Percentiles rank a stretch among this genome's conserved stretches.
phyloP scores from a whole-genome alignment of 1,140 invertebrate species.

The Orius laevigatus region DNA sequence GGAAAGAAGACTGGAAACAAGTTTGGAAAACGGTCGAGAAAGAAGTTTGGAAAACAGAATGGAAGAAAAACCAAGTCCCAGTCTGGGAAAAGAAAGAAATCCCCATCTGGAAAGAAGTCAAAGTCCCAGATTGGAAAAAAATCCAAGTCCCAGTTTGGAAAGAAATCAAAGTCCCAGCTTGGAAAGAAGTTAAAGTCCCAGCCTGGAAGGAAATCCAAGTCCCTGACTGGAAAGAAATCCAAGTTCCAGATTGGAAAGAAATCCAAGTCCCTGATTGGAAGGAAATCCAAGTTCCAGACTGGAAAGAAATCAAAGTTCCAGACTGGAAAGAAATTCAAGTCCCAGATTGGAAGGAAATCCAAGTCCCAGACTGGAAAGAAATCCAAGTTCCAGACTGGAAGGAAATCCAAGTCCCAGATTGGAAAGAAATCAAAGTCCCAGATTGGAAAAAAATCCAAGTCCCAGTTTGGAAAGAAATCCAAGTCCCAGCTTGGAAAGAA shows the following conservation, averaged over 20 bases:
- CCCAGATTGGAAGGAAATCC: slow-evolving; percentile 28
- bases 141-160: slow-evolving; percentile 23
- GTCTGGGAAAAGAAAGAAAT: slow-evolving; percentile 40
- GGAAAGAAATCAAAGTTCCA: slow-evolving; percentile 49
- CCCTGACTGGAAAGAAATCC: slow-evolving; percentile 43
- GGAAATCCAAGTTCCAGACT: slow-evolving; percentile 38
- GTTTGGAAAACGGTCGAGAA: slow-evolving; percentile 31
- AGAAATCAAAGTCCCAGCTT: slow-evolving; percentile 39
- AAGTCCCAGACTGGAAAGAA: slow-evolving; percentile 24
- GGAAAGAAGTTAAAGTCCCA: slow-evolving; percentile 45
- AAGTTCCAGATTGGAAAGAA: slow-evolving; percentile 33
- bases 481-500: slow-evolving; percentile 47
- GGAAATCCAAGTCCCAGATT: slow-evolving; percentile 30
- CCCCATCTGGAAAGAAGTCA: slow-evolving; percentile 27
- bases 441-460: slow-evolving; percentile 46
- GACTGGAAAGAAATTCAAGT: slow-evolving; percentile 27
- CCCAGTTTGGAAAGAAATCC: slow-evolving; percentile 46
- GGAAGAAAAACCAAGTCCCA: slow-evolving; percentile 50
- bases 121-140: slow-evolving; percentile 23
- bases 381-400: slow-evolving; percentile 24
- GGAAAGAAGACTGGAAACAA: slow-evolving; percentile 33
- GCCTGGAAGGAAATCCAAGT: slow-evolving; percentile 47
- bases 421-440: slow-evolving; percentile 35
- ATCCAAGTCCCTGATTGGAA: slow-evolving; percentile 39
- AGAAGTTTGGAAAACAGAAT: slow-evolving; percentile 33